These are phyloP conservation scores for Marisa cornuarietis DNA, from an alignment of 1,140 invertebrate genomes.

Conservation along the genomic window DNA sequence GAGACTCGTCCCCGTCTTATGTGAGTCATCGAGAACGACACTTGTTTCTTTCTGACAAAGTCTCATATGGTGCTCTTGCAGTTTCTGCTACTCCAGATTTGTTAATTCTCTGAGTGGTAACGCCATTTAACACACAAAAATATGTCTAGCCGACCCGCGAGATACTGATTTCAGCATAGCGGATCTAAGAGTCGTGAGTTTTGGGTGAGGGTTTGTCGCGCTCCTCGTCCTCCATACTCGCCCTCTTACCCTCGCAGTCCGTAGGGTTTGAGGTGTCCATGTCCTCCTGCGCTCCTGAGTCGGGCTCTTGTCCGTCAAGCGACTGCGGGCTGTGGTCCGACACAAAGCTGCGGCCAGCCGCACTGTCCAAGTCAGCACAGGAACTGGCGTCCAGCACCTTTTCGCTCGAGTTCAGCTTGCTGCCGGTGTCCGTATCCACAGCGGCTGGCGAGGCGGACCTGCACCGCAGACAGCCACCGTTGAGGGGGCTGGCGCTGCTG, in stretches of 20 bases:
- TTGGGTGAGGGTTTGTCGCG: neutral
- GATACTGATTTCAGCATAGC: no score
- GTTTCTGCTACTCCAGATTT: no score
- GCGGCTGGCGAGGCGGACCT: neutral
- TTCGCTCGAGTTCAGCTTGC: conserved; percentile 13
- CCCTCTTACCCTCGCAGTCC: neutral
- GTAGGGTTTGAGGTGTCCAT: neutral
- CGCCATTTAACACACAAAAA: no score
- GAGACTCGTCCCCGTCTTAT: no score
- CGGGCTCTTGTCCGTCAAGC: neutral
- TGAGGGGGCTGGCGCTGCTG: neutral
- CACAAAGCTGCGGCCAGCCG: no score
- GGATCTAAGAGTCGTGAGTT: neutral
- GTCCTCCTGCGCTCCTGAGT: neutral
- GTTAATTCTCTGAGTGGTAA: no score
- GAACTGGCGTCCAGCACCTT: neutral
- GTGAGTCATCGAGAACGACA: no score
- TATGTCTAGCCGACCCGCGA: no score
- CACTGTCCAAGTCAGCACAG: neutral
- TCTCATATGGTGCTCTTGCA: no score
- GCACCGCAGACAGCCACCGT: no score
- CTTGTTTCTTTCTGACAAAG: no score
- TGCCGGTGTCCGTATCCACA: neutral
- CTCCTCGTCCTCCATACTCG: neutral
- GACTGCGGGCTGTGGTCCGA: no score